Evolutionary conservation across 2,888 invertebrate species (phyloP).

Genomic region (Tenthredo livida): DNA sequence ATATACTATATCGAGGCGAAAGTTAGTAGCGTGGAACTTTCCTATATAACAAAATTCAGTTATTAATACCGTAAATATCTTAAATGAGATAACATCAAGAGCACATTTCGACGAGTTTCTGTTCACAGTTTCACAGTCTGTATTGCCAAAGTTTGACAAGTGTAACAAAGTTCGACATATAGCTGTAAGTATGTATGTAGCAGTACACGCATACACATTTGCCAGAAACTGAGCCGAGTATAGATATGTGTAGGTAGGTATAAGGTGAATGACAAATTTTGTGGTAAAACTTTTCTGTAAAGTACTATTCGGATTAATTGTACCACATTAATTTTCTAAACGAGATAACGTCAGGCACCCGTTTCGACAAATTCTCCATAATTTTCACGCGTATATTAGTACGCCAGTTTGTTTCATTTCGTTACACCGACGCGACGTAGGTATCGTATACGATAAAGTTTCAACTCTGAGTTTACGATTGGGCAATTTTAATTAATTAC

Average conservation of each 20-base stretch:
- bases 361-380: slow-evolving; percentile 4
- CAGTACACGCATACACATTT: background rate
- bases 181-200: background rate
- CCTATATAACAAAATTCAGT: slow-evolving; percentile 9
- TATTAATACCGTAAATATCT: slow-evolving; percentile 33
- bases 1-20: background rate
- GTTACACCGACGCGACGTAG: background rate
- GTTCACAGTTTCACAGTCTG: background rate
- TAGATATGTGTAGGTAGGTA: background rate
- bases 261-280: slow-evolving; percentile 15
- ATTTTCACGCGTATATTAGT: slow-evolving; percentile 10
- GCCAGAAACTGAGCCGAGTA: background rate
- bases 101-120: slow-evolving; percentile 17
- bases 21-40: background rate
- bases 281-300: slow-evolving; percentile 23
- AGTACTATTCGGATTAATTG: slow-evolving; percentile 34
- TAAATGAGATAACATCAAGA: slow-evolving; percentile 14
- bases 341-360: slow-evolving; percentile 15
- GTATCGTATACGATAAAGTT: background rate
- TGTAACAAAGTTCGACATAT: slow-evolving; percentile 19
- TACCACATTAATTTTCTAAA: slow-evolving; percentile 18
- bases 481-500: background rate
- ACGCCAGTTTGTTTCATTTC: background rate
- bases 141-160: slow-evolving; percentile 33
- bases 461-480: background rate